Evolutionary conservation across 2,888 invertebrate species (phyloP).

Genomic region (Leucophenga maculata): DNA sequence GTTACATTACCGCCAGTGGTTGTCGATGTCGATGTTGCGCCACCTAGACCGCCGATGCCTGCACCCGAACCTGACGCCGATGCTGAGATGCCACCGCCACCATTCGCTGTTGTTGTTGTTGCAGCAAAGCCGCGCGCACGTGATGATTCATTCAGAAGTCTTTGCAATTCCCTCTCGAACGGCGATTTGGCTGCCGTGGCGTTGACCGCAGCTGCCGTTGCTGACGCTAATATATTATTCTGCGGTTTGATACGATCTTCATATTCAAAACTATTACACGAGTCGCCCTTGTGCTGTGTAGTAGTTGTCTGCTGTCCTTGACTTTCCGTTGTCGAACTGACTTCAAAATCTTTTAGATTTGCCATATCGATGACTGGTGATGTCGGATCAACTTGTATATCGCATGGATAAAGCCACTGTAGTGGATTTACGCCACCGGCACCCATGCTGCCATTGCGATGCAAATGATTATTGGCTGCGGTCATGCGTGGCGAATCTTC

Average conservation of each 20-base stretch:
- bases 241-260: slow-evolving; percentile 68
- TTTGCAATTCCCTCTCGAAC: slow-evolving; percentile 86
- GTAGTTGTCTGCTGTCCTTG: slow-evolving; percentile 75
- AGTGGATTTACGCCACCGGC: slow-evolving; percentile 70
- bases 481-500: slow-evolving; percentile 68
- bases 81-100: neutral
- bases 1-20: slow-evolving; percentile 47
- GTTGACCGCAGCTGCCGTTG: slow-evolving; percentile 18
- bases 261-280: slow-evolving; percentile 79
- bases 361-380: slow-evolving; percentile 69
- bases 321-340: slow-evolving; percentile 72
- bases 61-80: slow-evolving; percentile 14
- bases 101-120: neutral
- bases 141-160: slow-evolving; percentile 79
- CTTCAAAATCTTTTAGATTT: slow-evolving; percentile 71
- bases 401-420: slow-evolving; percentile 78
- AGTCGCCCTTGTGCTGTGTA: slow-evolving; percentile 78
- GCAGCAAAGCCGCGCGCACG: slow-evolving; percentile 60
- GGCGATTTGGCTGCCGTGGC: slow-evolving; percentile 75
- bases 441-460: slow-evolving; percentile 50
- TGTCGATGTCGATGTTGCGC: slow-evolving; percentile 42
- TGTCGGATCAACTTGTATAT: slow-evolving; percentile 75
- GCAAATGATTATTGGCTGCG: slow-evolving; percentile 52
- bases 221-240: slow-evolving; percentile 35
- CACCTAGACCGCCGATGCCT: slow-evolving; percentile 31